Conservation (phyloP, 2,797 vertebrate genomes). For the Cryptoblepharus egeriae region DNA sequence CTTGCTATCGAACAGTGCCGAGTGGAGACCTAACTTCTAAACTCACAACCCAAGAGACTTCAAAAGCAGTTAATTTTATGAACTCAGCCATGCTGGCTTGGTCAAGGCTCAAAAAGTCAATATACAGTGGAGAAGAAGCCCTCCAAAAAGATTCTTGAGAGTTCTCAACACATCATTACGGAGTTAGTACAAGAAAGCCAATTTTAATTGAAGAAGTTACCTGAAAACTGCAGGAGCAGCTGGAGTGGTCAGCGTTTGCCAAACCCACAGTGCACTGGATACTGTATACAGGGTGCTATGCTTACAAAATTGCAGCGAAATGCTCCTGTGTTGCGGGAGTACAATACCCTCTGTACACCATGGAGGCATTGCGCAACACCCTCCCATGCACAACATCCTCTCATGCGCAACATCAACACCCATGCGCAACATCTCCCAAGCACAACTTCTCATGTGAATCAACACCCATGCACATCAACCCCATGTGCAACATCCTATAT, state of each 20-base stretch:
- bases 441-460: too few relatives aligned
- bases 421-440: too few relatives aligned
- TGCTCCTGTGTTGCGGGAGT: too few relatives aligned
- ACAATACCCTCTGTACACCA: too few relatives aligned
- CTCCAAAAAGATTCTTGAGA: not conserved
- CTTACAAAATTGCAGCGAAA: too few relatives aligned
- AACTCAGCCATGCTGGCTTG: not conserved
- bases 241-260: not conserved
- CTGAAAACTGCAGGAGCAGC: not conserved
- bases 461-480: too few relatives aligned
- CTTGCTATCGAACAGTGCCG: not conserved
- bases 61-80: not conserved
- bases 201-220: not conserved
- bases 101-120: not conserved
- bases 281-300: not conserved
- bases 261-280: not conserved
- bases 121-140: not conserved
- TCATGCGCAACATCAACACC: too few relatives aligned
- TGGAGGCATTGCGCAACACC: too few relatives aligned
- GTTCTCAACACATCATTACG: not conserved
- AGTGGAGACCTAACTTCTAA: constrained; percentile 9
- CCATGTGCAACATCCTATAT: too few relatives aligned
- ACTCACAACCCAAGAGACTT: not conserved
- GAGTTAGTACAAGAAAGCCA: not conserved
- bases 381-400: too few relatives aligned